These are phyloP conservation scores for Epizoanthus rinbou DNA, from an alignment of 92 coral and sea anemone genomes.

Conservation along the genomic window DNA sequence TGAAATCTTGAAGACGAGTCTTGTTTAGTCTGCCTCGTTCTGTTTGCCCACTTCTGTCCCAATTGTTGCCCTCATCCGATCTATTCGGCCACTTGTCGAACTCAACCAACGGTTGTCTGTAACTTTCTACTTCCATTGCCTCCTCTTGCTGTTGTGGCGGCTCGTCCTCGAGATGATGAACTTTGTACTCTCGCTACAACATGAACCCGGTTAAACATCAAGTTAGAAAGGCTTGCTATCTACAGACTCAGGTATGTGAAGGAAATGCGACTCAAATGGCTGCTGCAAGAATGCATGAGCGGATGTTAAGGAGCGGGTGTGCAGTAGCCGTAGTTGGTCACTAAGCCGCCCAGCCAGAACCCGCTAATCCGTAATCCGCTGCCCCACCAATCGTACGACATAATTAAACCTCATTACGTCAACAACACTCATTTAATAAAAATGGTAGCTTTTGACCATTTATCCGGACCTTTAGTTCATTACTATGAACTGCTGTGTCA, in stretches of 20 bases:
- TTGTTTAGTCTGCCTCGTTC: background rate
- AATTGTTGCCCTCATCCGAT: background rate
- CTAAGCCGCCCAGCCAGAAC: background rate
- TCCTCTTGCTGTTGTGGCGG: background rate
- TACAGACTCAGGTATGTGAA: background rate
- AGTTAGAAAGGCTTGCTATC: background rate
- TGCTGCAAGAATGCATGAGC: background rate
- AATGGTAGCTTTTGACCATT: too few species aligned
- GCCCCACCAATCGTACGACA: slow-evolving; percentile 24
- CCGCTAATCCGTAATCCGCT: background rate
- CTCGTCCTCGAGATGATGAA: background rate
- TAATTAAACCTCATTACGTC: background rate
- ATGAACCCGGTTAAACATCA: background rate
- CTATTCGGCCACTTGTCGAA: background rate
- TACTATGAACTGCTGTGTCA: too few species aligned
- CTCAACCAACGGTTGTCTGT: background rate
- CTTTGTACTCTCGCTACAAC: slow-evolving; percentile 36
- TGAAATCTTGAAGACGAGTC: background rate
- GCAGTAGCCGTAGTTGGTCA: background rate
- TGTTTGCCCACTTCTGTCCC: slow-evolving; percentile 9
- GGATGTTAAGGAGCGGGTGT: too few species aligned
- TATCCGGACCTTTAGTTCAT: too few species aligned
- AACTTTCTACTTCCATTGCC: background rate
- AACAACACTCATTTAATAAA: background rate
- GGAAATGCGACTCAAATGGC: background rate